Evolutionary conservation across 2,888 invertebrate species (phyloP).

Genomic region (Patella depressa): DNA sequence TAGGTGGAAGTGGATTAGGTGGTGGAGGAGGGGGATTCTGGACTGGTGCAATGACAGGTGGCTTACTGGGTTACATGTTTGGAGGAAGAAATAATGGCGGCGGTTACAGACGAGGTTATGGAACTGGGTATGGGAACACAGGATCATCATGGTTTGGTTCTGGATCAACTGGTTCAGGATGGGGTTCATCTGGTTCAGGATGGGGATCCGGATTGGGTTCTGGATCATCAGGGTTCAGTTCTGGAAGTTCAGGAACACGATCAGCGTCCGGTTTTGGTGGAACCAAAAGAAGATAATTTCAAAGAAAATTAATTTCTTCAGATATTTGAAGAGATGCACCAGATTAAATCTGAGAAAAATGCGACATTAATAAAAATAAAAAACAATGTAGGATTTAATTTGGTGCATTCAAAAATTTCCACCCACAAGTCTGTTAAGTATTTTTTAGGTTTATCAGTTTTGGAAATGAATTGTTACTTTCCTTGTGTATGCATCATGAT

Average conservation of each 20-base stretch:
- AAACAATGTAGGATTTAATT: no score
- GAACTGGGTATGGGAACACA: conserved; percentile 26
- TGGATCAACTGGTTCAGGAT: conserved; percentile 20
- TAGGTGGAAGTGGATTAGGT: not conserved
- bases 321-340: conserved; percentile 3
- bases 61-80: conserved; percentile 58
- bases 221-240: conserved; percentile 9
- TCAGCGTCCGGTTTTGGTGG: conserved; percentile 62
- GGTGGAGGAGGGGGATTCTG: conserved; percentile 55
- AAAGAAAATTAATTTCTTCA: conserved; percentile 1
- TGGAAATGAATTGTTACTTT: no score
- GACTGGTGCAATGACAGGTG: conserved; percentile 62
- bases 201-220: conserved; percentile 29
- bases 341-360: no score
- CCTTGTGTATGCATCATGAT: no score
- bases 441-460: no score
- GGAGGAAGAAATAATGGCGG: conserved; percentile 43
- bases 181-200: not conserved
- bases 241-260: conserved; percentile 42
- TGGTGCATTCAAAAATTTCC: no score
- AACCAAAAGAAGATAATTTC: conserved; percentile 52
- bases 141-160: conserved; percentile 18
- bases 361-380: no score
- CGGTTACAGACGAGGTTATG: conserved; percentile 28
- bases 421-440: no score